Percentiles rank a stretch among this genome's conserved stretches.
Evolutionary conservation across 2,888 invertebrate genomes (phyloP).

Genomic region (Tenthredo notha): DNA sequence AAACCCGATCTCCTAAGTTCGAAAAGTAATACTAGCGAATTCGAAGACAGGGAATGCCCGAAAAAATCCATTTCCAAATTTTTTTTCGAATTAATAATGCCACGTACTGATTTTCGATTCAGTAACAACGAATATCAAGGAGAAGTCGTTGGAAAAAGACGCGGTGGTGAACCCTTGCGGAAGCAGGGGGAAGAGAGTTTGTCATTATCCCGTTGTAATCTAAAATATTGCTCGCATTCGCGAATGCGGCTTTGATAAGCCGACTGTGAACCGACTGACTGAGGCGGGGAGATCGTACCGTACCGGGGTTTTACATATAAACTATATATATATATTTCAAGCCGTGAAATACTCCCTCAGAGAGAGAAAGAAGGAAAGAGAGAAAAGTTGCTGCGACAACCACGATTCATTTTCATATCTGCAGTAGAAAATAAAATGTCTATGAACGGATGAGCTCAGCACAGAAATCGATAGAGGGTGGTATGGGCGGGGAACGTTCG

Average conservation of each 20-base stretch:
- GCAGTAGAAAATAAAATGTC: constrained; percentile 22
- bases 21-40: neutral
- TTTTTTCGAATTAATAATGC: neutral
- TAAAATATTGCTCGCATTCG: constrained; percentile 36
- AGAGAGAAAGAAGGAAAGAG: neutral
- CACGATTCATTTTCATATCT: constrained; percentile 41
- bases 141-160: constrained; percentile 15
- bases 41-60: neutral
- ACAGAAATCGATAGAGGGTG: neutral
- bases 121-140: neutral
- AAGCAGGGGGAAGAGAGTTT: neutral
- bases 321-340: neutral
- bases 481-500: neutral
- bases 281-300: constrained; percentile 4
- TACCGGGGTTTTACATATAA: neutral
- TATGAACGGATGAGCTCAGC: constrained; percentile 1
- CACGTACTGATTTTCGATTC: constrained; percentile 4
- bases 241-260: constrained; percentile 40
- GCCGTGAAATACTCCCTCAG: constrained; percentile 14
- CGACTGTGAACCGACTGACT: constrained; percentile 43
- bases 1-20: neutral
- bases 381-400: neutral
- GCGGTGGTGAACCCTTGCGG: neutral
- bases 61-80: neutral
- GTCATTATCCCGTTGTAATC: constrained; percentile 45